These are phyloP conservation scores for Corapipo altera DNA, from an alignment of 2,113 vertebrate genomes.

Conservation along the genomic window DNA sequence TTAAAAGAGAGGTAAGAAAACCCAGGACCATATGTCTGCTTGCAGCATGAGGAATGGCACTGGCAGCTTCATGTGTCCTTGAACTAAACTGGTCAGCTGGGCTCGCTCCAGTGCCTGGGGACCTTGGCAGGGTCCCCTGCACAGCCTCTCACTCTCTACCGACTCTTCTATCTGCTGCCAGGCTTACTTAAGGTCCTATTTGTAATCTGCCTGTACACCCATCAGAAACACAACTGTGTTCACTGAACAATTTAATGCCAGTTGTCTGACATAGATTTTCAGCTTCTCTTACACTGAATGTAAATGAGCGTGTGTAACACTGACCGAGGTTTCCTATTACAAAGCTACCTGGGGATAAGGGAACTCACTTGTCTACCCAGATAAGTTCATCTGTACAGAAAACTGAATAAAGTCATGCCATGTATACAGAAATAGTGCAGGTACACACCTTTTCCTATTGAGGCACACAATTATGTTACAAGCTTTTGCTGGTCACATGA, in stretches of 20 bases:
- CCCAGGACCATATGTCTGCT: neutral
- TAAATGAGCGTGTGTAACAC: neutral
- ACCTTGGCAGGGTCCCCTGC: neutral
- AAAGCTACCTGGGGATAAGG: neutral
- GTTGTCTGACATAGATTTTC: neutral
- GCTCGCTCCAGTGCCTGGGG: neutral
- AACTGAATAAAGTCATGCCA: neutral
- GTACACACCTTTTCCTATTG: neutral
- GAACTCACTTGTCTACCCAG: neutral
- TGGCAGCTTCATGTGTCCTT: neutral
- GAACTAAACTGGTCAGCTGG: neutral
- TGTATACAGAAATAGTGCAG: neutral
- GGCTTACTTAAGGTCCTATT: neutral
- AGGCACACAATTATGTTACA: neutral
- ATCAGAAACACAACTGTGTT: neutral
- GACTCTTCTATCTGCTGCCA: neutral
- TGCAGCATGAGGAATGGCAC: fast-evolving
- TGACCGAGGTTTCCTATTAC: neutral
- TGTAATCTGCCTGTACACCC: neutral
- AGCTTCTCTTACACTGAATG: neutral
- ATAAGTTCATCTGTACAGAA: neutral
- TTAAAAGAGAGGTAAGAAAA: neutral
- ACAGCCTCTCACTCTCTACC: neutral
- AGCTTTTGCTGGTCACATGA: neutral
- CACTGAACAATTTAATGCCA: neutral